Percentiles rank a stretch among this genome's conserved stretches.
Evolutionary conservation across 2,888 invertebrate species (phyloP).

Genomic region (Phlogophora meticulosa): DNA sequence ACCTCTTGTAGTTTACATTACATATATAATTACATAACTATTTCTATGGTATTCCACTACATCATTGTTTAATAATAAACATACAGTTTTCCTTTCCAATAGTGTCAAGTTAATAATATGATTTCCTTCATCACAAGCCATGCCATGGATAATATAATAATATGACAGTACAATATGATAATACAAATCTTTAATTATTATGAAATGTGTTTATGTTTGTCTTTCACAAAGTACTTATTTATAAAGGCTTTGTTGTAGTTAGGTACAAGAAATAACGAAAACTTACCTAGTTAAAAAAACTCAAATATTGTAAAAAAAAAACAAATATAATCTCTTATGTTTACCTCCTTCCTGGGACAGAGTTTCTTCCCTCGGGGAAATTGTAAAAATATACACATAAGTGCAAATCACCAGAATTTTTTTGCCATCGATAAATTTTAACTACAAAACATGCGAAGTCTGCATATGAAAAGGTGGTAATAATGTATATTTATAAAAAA

Average conservation of each 20-base stretch:
- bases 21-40: neutral
- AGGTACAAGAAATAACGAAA: no score
- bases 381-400: neutral
- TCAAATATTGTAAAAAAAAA: no score
- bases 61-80: slow-evolving; percentile 23
- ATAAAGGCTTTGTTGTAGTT: no score
- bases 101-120: neutral
- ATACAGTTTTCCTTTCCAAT: slow-evolving; percentile 22
- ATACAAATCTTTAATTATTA: neutral
- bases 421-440: no score
- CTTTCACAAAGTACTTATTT: no score
- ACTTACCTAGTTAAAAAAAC: no score
- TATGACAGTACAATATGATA: no score
- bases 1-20: neutral
- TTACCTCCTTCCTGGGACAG: no score
- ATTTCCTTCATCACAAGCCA: neutral
- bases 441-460: neutral
- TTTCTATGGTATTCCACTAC: slow-evolving; percentile 8
- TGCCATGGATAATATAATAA: no score
- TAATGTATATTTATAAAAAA: slow-evolving; percentile 18
- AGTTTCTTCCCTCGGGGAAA: neutral
- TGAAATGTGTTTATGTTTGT: no score
- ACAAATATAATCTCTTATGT: no score
- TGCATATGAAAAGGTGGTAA: neutral
- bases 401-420: no score